Base-by-base conservation (phyloP, 2,797 vertebrate species). In the Chrosomus eos region DNA sequence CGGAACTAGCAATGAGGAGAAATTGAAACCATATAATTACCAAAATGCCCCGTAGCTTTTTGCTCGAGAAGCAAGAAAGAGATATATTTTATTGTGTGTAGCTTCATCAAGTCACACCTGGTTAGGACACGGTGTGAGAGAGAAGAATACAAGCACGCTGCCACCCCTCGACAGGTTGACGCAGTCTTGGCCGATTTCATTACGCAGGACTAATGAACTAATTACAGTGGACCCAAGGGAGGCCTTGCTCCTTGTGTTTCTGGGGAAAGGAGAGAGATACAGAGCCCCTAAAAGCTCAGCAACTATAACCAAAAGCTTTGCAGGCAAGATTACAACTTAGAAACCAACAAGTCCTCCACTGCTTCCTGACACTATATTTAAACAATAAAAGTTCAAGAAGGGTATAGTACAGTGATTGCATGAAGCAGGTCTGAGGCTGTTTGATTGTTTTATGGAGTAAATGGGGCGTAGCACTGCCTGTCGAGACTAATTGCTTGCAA, bases 141-240 rank as follows among this genome's bases (percentile, higher is more conserved):
- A 8, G 5, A 58, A 31, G 21, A 31, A 82, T 13, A 58, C 1
- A 19, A 77, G 75, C 51, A 71, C 45, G 23, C 74, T 74, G 38
- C 40, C 48, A 53, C 62, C 31, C 70, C 19, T 64, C 38, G 62
- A 87, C 43, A 75, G 28, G 45, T 26, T 40, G 53, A 26, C 43
- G 28, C 40, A 77, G 67, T 72, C 78, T 71, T 70, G 36, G 75
- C 72, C 53, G 62, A 86, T 87, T 86, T 88, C 77, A 87, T 88
- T 90, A 85, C 71, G 53, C 60, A 82, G 60, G 43, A 51, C 85
- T 89, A 85, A 83, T 85, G 83, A 84, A 83, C 80, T 83, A 83
- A 70, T 90, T 86, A 86, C 67, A 88, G 26, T 79, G 58, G 75
- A 75, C 85, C 74, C 82, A 60, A 28, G 86, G 48, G 82, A 84